Base-by-base conservation (phyloP, 1,140 invertebrate species). In the Oncopodura yosiiana region DNA sequence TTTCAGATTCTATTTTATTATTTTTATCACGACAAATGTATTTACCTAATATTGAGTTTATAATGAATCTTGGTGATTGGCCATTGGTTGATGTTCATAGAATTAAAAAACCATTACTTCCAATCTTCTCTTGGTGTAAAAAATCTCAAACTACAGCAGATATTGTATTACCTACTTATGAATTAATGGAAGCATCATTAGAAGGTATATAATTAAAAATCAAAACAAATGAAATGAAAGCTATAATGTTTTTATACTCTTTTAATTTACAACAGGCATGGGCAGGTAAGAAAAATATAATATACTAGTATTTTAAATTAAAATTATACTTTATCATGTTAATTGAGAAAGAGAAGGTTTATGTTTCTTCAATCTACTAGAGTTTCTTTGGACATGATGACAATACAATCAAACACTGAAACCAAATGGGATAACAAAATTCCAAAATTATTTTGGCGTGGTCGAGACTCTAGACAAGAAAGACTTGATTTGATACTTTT, bases 11-110 rank as follows among this genome's bases (percentile, higher is more conserved):
- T 44, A 85, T 93, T 57, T 73, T 97, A 18, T 68, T 91, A 24
- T 93, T 89, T 0, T 66, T 97, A 14, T 69, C 80, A 11, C 74
- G 89, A 59, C 93, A 93, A 78, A 81, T 85, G n/a, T 58, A 71
- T 19, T 69, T 97, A 39, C 89, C 92, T 12, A 84, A 97, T 73
- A 70, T 88, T 52, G 91, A 96, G 70, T 82, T 98, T 64, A 83
- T 94, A 62, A 77, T 89, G 26, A 98, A 97, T 74, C 75, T 98
- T 14, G 93, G 93, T 16, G 93, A 98, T 71, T 97, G 92, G 91
- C 93, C 94, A 11, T 70, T 97, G 12, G 76, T 80, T 1, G 70
- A 74, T 37, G 75, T 77, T 61, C 66, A 58, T 19, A 61, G 66
- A 14, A 70, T 74, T 18, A 65, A 71, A 14, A 69, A 72, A 36